These are phyloP conservation scores for Amblyopsis rosae DNA, from an alignment of 2,113 vertebrate species.

Conservation along the genomic window DNA sequence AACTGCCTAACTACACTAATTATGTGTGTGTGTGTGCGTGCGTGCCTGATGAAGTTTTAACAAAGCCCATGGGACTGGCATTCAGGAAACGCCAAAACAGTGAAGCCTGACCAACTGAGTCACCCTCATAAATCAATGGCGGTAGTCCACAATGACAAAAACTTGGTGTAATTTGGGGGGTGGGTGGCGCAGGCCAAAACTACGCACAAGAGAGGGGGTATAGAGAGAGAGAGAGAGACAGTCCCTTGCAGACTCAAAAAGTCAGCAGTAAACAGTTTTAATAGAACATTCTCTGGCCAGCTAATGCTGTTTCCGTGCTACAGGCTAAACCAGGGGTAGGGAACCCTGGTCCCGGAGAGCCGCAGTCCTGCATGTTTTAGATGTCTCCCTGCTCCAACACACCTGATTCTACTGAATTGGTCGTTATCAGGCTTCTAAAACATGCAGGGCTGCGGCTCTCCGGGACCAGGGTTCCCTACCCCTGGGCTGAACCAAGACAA, in stretches of 20 bases:
- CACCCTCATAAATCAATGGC: slow-evolving; percentile 44
- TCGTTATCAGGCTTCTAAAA: too few relatives aligned
- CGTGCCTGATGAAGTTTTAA: slow-evolving; percentile 32
- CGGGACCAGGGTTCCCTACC: too few relatives aligned
- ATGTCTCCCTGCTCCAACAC: too few relatives aligned
- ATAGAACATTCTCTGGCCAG: slow-evolving; percentile 32
- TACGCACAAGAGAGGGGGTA: slow-evolving; percentile 8
- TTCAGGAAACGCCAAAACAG: slow-evolving; percentile 32
- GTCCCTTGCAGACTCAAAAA: not conserved
- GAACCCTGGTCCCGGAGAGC: too few relatives aligned
- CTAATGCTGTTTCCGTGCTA: slow-evolving; percentile 37
- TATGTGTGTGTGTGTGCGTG: slow-evolving; percentile 20
- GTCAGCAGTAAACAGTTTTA: too few relatives aligned
- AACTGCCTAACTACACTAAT: too few relatives aligned
- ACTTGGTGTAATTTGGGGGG: slow-evolving; percentile 20
- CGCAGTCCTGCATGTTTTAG: too few relatives aligned
- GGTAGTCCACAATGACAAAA: slow-evolving; percentile 24
- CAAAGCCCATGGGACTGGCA: slow-evolving; percentile 40
- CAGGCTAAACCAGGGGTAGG: too few relatives aligned
- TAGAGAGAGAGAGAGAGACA: slow-evolving; percentile 18
- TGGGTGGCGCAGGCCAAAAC: slow-evolving; percentile 7
- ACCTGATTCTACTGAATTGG: too few relatives aligned
- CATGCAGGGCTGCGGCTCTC: too few relatives aligned
- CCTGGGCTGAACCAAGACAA: slow-evolving; percentile 17
- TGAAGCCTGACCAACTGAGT: slow-evolving; percentile 55